These are phyloP conservation scores for Tangara arthus DNA, from an alignment of 2,797 vertebrate species.

Conservation along the genomic window DNA sequence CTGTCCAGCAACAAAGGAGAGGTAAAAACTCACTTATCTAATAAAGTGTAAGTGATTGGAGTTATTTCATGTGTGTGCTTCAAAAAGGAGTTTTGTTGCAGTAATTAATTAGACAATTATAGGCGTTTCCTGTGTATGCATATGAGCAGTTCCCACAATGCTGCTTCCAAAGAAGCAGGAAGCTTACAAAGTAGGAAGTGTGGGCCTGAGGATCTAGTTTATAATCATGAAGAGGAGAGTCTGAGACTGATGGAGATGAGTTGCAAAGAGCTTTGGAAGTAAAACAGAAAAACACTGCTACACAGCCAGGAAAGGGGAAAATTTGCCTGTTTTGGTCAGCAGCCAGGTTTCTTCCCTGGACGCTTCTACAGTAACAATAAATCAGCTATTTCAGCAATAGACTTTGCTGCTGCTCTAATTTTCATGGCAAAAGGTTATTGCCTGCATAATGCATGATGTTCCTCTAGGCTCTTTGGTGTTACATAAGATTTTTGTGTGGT, in stretches of 20 bases:
- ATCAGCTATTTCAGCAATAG: not conserved
- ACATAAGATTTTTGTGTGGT: not conserved
- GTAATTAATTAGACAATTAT: not conserved
- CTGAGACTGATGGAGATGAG: not conserved
- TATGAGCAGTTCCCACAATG: not conserved
- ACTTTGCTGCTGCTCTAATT: not conserved
- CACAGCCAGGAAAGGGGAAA: not conserved
- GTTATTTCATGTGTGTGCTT: not conserved
- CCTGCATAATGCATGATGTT: not conserved
- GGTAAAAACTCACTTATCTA: not conserved
- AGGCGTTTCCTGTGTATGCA: not conserved
- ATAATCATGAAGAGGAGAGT: not conserved
- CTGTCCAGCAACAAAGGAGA: not conserved
- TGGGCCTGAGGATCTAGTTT: not conserved
- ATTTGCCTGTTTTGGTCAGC: not conserved
- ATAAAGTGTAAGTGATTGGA: not conserved
- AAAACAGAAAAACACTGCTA: not conserved
- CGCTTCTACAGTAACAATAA: not conserved
- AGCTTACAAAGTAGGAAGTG: not conserved
- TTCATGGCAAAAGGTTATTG: not conserved
- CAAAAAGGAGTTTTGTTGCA: not conserved
- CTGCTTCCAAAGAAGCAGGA: not conserved
- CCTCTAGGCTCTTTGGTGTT: not conserved
- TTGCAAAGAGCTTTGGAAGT: not conserved
- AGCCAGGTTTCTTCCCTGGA: not conserved